Conservation (phyloP, 1,140 invertebrate species). For the Caenorhabditis briggsae region DNA sequence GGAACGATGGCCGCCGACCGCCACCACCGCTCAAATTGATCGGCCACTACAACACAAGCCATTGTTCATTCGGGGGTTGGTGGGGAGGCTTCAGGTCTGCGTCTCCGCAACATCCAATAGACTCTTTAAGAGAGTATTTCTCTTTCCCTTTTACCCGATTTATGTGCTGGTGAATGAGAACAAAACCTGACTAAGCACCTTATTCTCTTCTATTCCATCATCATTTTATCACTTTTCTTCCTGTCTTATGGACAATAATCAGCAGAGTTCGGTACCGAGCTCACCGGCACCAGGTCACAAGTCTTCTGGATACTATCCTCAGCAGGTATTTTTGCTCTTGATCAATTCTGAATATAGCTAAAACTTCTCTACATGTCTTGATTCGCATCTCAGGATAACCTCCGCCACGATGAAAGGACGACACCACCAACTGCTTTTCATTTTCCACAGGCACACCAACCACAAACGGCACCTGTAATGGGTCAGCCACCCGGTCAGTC, state of each 20-base stretch:
- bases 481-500: slow-evolving; percentile 39
- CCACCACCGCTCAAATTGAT: slow-evolving; percentile 46
- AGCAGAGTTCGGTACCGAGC: slow-evolving; percentile 26
- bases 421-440: slow-evolving; percentile 44
- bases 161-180: slow-evolving; percentile 52
- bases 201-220: slow-evolving; percentile 48
- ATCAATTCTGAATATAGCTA: background rate
- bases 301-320: slow-evolving; percentile 22
- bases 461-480: slow-evolving; percentile 13
- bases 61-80: slow-evolving; percentile 36
- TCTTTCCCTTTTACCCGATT: background rate
- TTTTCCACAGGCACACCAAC: slow-evolving; percentile 12
- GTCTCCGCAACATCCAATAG: slow-evolving; percentile 13
- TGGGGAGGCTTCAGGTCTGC: slow-evolving; percentile 26
- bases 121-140: slow-evolving; percentile 28
- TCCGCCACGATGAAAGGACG: slow-evolving; percentile 26
- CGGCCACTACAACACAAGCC: slow-evolving; percentile 41
- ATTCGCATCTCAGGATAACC: background rate
- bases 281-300: slow-evolving; percentile 38
- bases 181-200: slow-evolving; percentile 28
- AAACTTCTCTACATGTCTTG: background rate
- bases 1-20: slow-evolving; percentile 13
- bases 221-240: slow-evolving; percentile 29
- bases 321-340: background rate
- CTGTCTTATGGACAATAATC: slow-evolving; percentile 52